Evolutionary conservation across 2,888 invertebrate genomes (phyloP).

Genomic region (Andrena dorsata): DNA sequence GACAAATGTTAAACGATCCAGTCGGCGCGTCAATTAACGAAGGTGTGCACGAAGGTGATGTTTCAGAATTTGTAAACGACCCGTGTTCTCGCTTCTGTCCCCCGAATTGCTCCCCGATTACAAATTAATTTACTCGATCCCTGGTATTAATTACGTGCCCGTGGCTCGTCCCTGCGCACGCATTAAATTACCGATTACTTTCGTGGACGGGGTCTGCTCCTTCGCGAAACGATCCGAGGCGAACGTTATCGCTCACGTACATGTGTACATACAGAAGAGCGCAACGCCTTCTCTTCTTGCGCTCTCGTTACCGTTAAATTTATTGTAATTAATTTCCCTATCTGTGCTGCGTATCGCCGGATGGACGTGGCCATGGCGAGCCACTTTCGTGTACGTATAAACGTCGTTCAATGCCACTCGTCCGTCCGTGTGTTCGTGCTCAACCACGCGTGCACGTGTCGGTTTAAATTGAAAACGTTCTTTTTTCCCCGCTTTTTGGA

Average conservation of each 20-base stretch:
- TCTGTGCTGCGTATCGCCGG: conserved; percentile 79
- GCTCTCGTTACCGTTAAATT: conserved; percentile 84
- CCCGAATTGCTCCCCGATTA: conserved; percentile 13
- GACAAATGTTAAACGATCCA: neutral
- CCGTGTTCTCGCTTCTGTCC: neutral
- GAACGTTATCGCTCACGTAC: conserved; percentile 19
- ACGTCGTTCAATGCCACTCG: conserved; percentile 72
- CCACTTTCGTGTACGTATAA: conserved; percentile 68
- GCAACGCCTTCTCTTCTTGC: conserved; percentile 69
- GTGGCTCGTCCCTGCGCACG: conserved; percentile 10
- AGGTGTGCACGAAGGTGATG: neutral
- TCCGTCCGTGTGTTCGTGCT: neutral
- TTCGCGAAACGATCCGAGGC: conserved; percentile 35
- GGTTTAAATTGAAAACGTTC: conserved; percentile 22
- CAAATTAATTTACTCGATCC: conserved; percentile 24
- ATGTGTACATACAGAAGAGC: conserved; percentile 15
- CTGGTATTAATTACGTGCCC: conserved; percentile 14
- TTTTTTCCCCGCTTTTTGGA: neutral
- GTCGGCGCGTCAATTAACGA: neutral
- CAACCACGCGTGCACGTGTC: neutral
- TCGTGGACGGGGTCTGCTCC: conserved; percentile 37
- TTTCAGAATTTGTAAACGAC: neutral
- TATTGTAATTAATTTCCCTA: conserved; percentile 85
- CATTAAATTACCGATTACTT: conserved; percentile 48
- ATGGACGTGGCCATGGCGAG: conserved; percentile 72